Conservation (phyloP, 2,888 invertebrate species). For the Molanna angustata region DNA sequence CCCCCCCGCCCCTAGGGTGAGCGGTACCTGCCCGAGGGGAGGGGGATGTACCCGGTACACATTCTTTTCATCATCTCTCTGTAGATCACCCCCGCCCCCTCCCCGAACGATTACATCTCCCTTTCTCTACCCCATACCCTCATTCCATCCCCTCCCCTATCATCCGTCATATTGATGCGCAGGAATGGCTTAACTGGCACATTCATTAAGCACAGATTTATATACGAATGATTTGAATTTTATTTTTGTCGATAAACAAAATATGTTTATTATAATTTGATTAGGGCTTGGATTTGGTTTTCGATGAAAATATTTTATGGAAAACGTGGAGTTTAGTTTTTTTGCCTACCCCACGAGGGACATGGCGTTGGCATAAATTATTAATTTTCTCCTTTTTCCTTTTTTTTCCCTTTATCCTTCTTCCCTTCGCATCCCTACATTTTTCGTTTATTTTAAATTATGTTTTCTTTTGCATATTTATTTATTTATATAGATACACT, state of each 20-base stretch:
- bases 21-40: conserved; percentile 14
- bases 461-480: no score
- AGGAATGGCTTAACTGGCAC: conserved; percentile 24
- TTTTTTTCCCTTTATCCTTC: no score
- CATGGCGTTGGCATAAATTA: no score
- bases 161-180: conserved; percentile 1
- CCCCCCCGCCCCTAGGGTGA: conserved; percentile 5
- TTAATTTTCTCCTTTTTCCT: no score
- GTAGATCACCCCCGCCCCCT: conserved; percentile 12
- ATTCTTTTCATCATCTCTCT: conserved; percentile 32
- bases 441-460: no score
- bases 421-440: no score
- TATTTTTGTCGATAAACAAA: no score
- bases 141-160: conserved; percentile 8
- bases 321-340: no score
- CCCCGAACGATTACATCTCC: neutral
- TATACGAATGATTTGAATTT: neutral
- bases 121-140: conserved; percentile 1
- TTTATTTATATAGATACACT: no score
- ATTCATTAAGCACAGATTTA: conserved; percentile 23
- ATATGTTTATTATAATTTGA: neutral
- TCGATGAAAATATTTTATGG: no score
- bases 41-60: conserved; percentile 17
- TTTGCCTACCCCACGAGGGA: no score
- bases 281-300: no score